A percentile compares a stretch with the other conserved stretches of the same genome.
Evolutionary conservation across 2,113 vertebrate genomes (phyloP).

Genomic region (Corythaeola cristata): DNA sequence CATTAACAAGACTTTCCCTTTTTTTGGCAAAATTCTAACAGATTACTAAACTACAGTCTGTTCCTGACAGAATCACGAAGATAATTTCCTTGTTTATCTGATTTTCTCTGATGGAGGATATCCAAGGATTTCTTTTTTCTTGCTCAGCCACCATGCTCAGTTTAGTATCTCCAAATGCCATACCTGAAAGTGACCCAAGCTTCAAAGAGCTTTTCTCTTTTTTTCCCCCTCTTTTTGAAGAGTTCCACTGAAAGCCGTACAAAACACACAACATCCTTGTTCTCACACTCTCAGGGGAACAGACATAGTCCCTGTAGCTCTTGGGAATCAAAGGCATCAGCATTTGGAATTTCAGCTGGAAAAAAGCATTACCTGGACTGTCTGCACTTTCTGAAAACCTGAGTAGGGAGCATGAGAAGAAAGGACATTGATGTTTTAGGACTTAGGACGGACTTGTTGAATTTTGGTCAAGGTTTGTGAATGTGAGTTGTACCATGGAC

Average conservation of each 20-base stretch:
- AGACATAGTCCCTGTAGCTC: background rate
- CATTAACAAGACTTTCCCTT: background rate
- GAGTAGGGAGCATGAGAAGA: background rate
- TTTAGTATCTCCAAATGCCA: background rate
- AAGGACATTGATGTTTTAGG: background rate
- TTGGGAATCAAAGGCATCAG: background rate
- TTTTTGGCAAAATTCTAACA: background rate
- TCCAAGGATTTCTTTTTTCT: background rate
- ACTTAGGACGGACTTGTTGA: background rate
- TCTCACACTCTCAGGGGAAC: background rate
- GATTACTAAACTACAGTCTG: constrained; percentile 4
- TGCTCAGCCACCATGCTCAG: background rate
- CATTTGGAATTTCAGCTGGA: background rate
- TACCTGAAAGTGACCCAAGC: background rate
- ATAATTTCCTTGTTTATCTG: constrained; percentile 28
- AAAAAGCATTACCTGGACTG: background rate
- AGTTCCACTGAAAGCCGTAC: background rate
- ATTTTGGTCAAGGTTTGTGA: background rate
- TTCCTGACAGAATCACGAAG: background rate
- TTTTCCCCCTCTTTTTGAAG: background rate
- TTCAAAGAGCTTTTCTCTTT: background rate
- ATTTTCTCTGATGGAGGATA: background rate
- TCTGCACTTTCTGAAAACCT: background rate
- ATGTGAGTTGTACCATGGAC: background rate
- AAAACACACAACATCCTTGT: background rate